Evolutionary conservation across 2,113 vertebrate genomes (phyloP), one percentile per base, ranked within the genome.

Genomic region (Microcebus ravelobensis): DNA sequence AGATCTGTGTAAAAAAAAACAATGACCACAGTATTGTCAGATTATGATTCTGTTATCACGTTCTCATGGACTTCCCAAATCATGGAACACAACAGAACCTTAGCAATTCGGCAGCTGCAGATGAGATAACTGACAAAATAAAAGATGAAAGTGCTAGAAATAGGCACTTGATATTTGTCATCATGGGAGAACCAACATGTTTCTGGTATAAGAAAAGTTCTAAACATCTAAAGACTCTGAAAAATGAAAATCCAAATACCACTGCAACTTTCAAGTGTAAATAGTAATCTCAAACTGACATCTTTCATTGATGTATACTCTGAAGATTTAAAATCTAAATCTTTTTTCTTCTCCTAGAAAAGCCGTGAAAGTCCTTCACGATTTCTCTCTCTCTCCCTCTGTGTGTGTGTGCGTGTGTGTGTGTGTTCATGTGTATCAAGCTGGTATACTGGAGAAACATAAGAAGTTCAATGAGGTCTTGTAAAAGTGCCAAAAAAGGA

Each of bases 401-500:
- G 1, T 23, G 12, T 74, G 25, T 59, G 36, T 45, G n/a, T 10
- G 48, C 3, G 20, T 29, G 25, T 21, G 25, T 14, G 21, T 36
- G 34, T 36, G n/a, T n/a, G 15, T 68, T 55, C 61, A 27, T 74
- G 4, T 95, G 21, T 79, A 12, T 77, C 50, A 55, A 67, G 48
- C 59, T 91, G 50, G 48, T 59, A 71, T 39, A 50, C 13, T 93
- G 80, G 34, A 90, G 55, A 89, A 95, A 84, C 65, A 80, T 29
- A 94, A 90, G 31, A 83, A 95, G 36, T 87, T 90, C 65, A 45
- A 27, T 9, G 27, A 91, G 8, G 63, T 81, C 52, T 94, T 95
- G 11, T 42, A 80, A 67, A 87, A 87, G 3, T 65, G 67, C 61
- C 59, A 55, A 10, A 29, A 63, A 73, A 68, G 29, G 63, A 87